phyloP scores from a whole-genome alignment of 1,140 invertebrate species.

The Neodiprion fabricii region DNA sequence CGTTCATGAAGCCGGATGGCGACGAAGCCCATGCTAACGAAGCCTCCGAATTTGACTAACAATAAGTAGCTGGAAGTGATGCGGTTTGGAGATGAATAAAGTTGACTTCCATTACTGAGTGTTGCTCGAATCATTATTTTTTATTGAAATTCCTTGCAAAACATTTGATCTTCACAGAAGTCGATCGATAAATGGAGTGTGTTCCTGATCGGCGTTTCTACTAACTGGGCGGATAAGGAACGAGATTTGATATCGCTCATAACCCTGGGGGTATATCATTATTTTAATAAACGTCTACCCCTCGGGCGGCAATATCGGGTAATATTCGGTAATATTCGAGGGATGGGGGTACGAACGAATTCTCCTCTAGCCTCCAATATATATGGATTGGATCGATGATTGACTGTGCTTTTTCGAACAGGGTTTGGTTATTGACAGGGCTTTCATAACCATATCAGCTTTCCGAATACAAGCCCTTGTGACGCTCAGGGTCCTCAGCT shows the following conservation, averaged over 20 bases:
- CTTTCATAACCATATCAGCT: not conserved
- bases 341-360: not conserved
- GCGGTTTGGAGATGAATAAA: not conserved
- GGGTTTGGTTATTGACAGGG: not conserved
- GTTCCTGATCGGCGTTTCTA: too few species aligned
- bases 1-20: constrained; percentile 19
- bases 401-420: not conserved
- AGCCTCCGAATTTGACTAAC: constrained; percentile 48
- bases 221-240: too few species aligned
- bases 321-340: not conserved
- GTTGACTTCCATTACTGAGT: not conserved
- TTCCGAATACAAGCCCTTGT: not conserved
- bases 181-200: too few species aligned
- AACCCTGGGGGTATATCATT: too few species aligned
- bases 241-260: too few species aligned
- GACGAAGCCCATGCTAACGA: constrained; percentile 34
- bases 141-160: too few species aligned
- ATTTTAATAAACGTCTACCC: not conserved
- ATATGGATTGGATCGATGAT: not conserved
- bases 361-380: too few species aligned
- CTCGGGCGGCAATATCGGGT: not conserved
- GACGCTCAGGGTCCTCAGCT: not conserved
- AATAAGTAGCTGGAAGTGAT: constrained; percentile 43
- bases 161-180: too few species aligned
- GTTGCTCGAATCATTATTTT: too few species aligned